These are phyloP conservation scores for Schizothorax lantsangensis DNA, from an alignment of 2,797 vertebrate genomes.

Conservation along the genomic window DNA sequence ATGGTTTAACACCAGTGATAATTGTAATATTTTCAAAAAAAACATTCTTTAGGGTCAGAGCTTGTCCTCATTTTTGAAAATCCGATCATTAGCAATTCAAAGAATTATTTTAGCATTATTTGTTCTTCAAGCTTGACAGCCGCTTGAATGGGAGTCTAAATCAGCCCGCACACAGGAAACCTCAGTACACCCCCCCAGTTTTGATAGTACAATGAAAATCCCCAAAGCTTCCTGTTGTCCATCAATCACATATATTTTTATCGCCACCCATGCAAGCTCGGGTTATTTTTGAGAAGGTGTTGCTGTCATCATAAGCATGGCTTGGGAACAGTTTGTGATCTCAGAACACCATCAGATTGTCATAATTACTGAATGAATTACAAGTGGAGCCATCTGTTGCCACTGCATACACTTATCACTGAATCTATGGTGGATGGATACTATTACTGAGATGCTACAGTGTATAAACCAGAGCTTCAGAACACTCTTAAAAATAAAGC, in stretches of 20 bases:
- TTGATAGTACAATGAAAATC: constrained; percentile 44
- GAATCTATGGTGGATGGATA: constrained; percentile 34
- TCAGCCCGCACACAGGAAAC: constrained; percentile 48
- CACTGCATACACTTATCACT: constrained; percentile 28
- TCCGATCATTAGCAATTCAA: background rate
- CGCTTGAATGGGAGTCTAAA: constrained; percentile 32
- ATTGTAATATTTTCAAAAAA: background rate
- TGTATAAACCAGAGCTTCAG: constrained; percentile 36
- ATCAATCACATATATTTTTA: constrained; percentile 56
- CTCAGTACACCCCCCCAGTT: constrained; percentile 31
- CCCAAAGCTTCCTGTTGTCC: constrained; percentile 59
- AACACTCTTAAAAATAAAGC: background rate
- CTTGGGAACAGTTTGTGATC: constrained; percentile 56
- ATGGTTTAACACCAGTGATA: background rate
- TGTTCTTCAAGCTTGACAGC: background rate
- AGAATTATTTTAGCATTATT: background rate
- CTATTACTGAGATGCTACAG: constrained; percentile 50
- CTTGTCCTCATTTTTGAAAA: background rate
- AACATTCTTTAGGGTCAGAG: background rate
- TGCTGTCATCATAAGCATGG: constrained; percentile 58
- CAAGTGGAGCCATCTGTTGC: constrained; percentile 59
- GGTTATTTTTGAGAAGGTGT: constrained; percentile 55
- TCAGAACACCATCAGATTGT: constrained; percentile 44
- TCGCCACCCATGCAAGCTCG: constrained; percentile 38
- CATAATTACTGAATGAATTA: constrained; percentile 52